These are phyloP conservation scores for Bellardia pandia DNA, from an alignment of 2,888 invertebrate genomes.

Conservation along the genomic window DNA sequence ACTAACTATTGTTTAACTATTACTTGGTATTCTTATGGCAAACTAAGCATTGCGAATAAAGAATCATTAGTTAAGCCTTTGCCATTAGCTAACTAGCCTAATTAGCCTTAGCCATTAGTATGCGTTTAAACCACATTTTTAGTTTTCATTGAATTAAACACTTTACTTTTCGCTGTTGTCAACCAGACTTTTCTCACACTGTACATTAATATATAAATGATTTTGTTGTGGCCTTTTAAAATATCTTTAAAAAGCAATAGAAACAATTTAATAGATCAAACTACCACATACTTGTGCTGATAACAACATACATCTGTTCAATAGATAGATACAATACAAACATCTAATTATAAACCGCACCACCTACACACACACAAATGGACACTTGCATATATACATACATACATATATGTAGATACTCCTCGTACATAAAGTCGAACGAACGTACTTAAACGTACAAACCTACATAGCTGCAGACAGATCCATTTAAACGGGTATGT, in stretches of 20 bases:
- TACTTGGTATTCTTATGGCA: no score
- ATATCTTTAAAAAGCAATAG: conserved; percentile 28
- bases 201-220: conserved; percentile 8
- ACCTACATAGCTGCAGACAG: background rate
- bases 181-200: conserved; percentile 3
- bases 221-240: conserved; percentile 9
- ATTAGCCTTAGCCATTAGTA: no score
- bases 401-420: background rate
- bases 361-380: background rate
- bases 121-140: no score
- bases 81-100: no score
- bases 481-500: background rate
- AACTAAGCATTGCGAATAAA: no score
- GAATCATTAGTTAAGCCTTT: no score
- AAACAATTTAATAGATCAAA: conserved; percentile 44
- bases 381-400: background rate
- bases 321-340: background rate
- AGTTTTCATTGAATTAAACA: background rate
- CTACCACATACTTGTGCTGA: conserved; percentile 24
- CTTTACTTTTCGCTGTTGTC: background rate
- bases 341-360: conserved; percentile 13
- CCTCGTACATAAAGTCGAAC: conserved; percentile 3
- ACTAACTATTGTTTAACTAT: no score
- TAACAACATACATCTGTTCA: background rate
- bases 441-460: background rate